phyloP scores from a whole-genome alignment of 2,113 vertebrate genomes.

The Piliocolobus tephrosceles region DNA sequence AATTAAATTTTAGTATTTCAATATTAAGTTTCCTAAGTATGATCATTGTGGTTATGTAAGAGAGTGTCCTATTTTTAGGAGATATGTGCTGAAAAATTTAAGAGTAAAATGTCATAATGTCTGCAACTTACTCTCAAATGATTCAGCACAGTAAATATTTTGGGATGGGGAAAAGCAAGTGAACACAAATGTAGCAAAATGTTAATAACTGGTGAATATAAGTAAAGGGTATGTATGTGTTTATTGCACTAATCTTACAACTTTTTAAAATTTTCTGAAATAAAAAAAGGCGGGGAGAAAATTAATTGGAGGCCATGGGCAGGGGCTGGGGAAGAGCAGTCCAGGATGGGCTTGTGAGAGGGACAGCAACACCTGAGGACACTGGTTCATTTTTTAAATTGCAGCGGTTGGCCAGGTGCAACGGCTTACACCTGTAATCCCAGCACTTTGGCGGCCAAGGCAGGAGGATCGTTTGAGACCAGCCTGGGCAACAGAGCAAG shows the following conservation, averaged over 20 bases:
- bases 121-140: not conserved
- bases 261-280: not conserved
- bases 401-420: not conserved
- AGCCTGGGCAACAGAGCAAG: not conserved
- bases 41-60: not conserved
- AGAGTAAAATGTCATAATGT: not conserved
- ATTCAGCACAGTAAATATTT: not conserved
- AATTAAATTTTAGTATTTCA: constrained; percentile 37
- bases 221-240: not conserved
- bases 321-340: not conserved
- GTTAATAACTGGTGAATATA: not conserved
- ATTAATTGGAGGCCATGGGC: not conserved
- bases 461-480: not conserved
- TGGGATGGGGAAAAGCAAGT: not conserved
- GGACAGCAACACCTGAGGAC: not conserved
- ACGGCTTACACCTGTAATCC: not conserved
- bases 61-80: not conserved
- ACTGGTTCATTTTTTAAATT: not conserved
- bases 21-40: not conserved
- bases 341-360: not conserved
- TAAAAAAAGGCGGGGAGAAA: not conserved
- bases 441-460: not conserved
- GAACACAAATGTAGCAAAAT: not conserved
- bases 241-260: not conserved
- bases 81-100: not conserved